Evolutionary conservation across 2,888 invertebrate genomes (phyloP), one percentile per base, ranked within the genome.

Genomic region (Orchesella flavescens): DNA sequence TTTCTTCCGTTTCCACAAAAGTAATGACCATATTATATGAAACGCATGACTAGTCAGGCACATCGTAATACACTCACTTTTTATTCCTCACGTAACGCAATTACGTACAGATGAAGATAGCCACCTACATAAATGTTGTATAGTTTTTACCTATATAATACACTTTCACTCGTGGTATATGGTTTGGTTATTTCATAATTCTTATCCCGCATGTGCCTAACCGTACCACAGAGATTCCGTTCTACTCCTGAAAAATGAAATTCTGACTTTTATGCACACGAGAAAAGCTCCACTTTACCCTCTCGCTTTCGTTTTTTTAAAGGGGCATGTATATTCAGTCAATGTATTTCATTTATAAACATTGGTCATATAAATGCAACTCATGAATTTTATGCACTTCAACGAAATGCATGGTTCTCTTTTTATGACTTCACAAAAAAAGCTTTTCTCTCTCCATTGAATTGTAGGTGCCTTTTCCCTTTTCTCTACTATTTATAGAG

Each of bases 311-410:
- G 5, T 34, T 71, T 71, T 71, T 71, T 57, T 69, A 72, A 59
- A 59, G 19, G 5, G 13, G 59, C 44, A 44, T 73, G 59, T 46
- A 59, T 73, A 46, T 61, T 59, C 61, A 59, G 19, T 0, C 44
- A 66, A 57, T 76, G 77, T 21, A 71, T 21, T 69, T 61, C 34
- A 55, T 53, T 65, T 57, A 76, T 34, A 68, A 76, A 34, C 43
- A 75, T 34, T 7, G 34, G 79, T 79, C 71, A 79, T 79, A 79
- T 79, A 72, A 79, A 79, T 79, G 79, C 79, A 79, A 44, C 79
- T 71, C 79, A 79, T 71, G 79, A 79, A 79, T 63, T 72, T 72
- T 72, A 79, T 79, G 79, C 79, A 79, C 72, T 79, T 79, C 43
- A 63, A 71, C 71, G 63, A 49, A 65, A 72, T 44, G 53, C 69